A percentile compares a stretch with the other conserved stretches of the same genome.
These are phyloP conservation scores for Seriola quinqueradiata DNA, from an alignment of 2,113 vertebrate genomes.

Conservation along the genomic window DNA sequence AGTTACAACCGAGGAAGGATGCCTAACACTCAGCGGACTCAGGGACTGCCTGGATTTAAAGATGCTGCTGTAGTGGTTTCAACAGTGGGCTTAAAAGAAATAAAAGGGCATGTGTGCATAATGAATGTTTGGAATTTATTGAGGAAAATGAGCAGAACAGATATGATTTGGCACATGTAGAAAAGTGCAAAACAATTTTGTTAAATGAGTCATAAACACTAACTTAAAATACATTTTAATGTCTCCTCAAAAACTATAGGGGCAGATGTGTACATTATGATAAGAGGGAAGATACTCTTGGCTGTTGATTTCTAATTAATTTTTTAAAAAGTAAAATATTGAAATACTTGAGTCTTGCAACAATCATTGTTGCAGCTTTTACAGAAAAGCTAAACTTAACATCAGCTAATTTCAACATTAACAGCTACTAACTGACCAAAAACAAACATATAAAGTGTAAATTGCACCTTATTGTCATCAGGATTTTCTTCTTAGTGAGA, in stretches of 20 bases:
- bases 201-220: constrained; percentile 5
- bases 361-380: constrained; percentile 10
- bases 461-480: constrained; percentile 44
- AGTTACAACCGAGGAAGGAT: constrained; percentile 44
- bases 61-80: background rate
- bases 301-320: background rate
- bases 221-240: constrained; percentile 18
- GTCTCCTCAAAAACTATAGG: background rate
- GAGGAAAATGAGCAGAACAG: constrained; percentile 41
- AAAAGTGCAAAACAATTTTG: constrained; percentile 63
- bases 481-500: background rate
- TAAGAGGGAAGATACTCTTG: constrained; percentile 16
- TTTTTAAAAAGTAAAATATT: background rate
- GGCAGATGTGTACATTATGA: background rate
- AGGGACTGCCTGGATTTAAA: constrained; percentile 3
- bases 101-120: background rate
- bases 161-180: constrained; percentile 70
- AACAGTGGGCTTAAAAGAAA: background rate
- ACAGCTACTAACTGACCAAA: background rate
- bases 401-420: constrained; percentile 14
- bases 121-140: constrained; percentile 54
- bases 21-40: constrained; percentile 24
- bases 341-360: constrained; percentile 12
- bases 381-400: constrained; percentile 10
- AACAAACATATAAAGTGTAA: constrained; percentile 19